Percentiles rank a stretch among this genome's conserved stretches.
Evolutionary conservation across 2,113 vertebrate genomes (phyloP).

Genomic region (Oryzias javanicus): DNA sequence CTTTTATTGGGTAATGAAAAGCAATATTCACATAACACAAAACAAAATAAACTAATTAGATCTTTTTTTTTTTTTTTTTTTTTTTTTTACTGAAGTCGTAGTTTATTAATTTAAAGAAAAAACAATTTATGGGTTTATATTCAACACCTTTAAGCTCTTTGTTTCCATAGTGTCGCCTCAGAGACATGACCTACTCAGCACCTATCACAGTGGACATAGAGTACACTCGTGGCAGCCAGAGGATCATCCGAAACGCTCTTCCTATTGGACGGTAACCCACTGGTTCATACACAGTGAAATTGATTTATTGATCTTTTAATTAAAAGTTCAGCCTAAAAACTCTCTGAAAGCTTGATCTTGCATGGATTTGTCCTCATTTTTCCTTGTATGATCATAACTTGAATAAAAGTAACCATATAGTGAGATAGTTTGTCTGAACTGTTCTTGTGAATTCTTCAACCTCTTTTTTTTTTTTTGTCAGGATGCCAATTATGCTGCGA

Average conservation of each 20-base stretch:
- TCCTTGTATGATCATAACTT: background rate
- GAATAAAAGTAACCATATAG: too few species aligned
- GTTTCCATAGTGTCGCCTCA: slow-evolving; percentile 86
- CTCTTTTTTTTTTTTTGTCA: slow-evolving; percentile 54
- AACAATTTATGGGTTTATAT: too few species aligned
- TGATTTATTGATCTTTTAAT: too few species aligned
- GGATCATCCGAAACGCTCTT: slow-evolving; percentile 95
- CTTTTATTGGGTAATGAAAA: too few species aligned
- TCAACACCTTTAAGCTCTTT: background rate
- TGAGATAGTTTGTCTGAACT: too few species aligned
- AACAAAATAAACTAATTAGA: too few species aligned
- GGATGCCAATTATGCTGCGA: slow-evolving; percentile 98
- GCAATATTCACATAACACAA: too few species aligned
- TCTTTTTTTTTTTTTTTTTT: too few species aligned
- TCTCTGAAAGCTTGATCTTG: background rate
- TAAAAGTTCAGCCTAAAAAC: too few species aligned
- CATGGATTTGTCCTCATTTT: background rate
- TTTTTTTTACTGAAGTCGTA: too few species aligned
- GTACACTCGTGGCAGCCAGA: slow-evolving; percentile 95
- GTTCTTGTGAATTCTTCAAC: background rate
- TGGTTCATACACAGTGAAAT: too few species aligned
- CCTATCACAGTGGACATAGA: slow-evolving; percentile 97
- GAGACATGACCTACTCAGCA: slow-evolving; percentile 97
- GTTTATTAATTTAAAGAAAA: too few species aligned
- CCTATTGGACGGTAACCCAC: slow-evolving; percentile 88